These are phyloP conservation scores for Triops longicaudatus DNA, from an alignment of 1,140 invertebrate species.

Conservation along the genomic window DNA sequence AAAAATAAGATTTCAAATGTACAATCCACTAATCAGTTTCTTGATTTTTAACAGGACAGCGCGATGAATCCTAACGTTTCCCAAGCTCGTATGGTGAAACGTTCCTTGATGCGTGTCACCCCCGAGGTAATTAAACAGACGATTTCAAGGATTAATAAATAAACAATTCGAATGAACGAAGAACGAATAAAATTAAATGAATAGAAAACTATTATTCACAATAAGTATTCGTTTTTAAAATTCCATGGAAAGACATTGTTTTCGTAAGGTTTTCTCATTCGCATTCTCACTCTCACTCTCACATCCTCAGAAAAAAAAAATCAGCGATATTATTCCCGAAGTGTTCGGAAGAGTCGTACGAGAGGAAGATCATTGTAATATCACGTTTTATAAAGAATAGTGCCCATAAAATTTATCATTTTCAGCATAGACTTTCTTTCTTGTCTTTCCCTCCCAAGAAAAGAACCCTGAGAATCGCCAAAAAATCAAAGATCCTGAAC, in stretches of 20 bases:
- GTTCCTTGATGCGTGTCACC: not conserved
- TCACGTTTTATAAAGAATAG: not conserved
- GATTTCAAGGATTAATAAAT: no score
- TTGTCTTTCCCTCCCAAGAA: not conserved
- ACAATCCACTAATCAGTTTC: not conserved
- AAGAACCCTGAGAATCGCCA: not conserved
- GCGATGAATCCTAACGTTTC: not conserved
- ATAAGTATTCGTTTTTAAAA: not conserved
- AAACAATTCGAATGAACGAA: no score
- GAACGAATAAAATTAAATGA: no score
- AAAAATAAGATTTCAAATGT: not conserved
- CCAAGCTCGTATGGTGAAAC: not conserved
- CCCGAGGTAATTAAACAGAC: not conserved
- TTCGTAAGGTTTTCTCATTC: no score
- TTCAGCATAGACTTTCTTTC: not conserved
- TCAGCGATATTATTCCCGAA: no score
- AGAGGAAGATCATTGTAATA: slow-evolving; percentile 12
- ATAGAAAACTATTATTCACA: not conserved
- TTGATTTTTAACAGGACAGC: not conserved
- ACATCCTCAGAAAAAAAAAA: not conserved
- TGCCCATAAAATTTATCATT: not conserved
- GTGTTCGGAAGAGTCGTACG: not conserved
- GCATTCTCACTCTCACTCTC: not conserved
- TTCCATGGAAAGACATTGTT: not conserved
- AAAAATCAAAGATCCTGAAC: not conserved